Percentiles rank a stretch among this genome's conserved stretches.
Conservation (phyloP, 2,797 vertebrate genomes). For the Bradypus variegatus region DNA sequence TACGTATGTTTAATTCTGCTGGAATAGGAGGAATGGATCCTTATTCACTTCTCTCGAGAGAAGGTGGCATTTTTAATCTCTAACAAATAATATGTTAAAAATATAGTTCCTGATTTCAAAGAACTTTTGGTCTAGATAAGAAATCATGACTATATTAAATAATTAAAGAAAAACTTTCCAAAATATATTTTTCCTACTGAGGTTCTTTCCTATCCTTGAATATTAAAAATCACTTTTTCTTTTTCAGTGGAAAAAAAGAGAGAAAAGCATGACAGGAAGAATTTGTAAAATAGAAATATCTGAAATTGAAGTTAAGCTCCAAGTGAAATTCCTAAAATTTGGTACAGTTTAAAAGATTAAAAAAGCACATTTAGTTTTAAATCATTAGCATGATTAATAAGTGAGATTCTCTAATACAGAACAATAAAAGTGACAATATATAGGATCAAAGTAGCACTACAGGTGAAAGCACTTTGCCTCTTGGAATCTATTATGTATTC, state of each 20-base stretch:
- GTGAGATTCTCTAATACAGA: constrained; percentile 19
- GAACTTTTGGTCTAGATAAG: background rate
- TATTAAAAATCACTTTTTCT: constrained; percentile 7
- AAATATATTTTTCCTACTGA: constrained; percentile 3
- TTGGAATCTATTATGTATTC: background rate
- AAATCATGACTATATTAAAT: background rate
- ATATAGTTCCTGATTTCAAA: background rate
- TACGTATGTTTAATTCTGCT: constrained; percentile 6
- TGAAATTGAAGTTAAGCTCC: constrained; percentile 32
- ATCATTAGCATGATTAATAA: constrained; percentile 11
- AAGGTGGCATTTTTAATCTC: background rate
- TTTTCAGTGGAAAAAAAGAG: background rate
- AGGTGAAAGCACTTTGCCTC: background rate
- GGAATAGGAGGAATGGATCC: background rate
- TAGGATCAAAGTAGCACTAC: background rate
- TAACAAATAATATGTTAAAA: constrained; percentile 18
- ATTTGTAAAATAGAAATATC: background rate
- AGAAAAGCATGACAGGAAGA: background rate
- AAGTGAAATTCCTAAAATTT: constrained; percentile 22
- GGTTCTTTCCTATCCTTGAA: background rate
- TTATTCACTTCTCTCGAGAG: background rate
- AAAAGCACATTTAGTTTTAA: constrained; percentile 1
- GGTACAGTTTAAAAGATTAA: background rate
- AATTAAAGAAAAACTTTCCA: constrained; percentile 20
- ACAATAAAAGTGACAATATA: constrained; percentile 1